phyloP scores from a whole-genome alignment of 37 sponge, comb jelly and placozoan species.

The Dysidea cf. avara region DNA sequence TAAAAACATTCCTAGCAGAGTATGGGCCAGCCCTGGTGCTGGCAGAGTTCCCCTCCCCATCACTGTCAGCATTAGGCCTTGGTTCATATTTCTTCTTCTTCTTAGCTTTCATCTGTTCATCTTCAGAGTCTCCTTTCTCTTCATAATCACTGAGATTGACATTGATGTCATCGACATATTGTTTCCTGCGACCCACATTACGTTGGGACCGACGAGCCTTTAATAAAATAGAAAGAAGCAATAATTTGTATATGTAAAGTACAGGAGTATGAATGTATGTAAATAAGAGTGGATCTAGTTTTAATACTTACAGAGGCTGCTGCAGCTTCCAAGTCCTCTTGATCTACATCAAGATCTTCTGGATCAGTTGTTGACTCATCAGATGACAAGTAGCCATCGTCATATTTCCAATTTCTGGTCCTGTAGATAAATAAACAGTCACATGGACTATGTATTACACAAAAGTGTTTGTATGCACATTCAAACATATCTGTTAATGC shows the following conservation, averaged over 20 bases:
- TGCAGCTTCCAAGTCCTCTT: not conserved
- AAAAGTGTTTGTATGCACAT: too few relatives aligned
- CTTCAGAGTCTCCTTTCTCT: conserved; percentile 51
- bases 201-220: conserved; percentile 73
- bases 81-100: too few relatives aligned
- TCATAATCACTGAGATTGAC: conserved; percentile 81
- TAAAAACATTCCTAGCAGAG: conserved; percentile 33
- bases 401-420: too few relatives aligned
- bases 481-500: too few relatives aligned
- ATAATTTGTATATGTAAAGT: not conserved
- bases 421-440: too few relatives aligned
- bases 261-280: too few relatives aligned
- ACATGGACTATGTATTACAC: too few relatives aligned
- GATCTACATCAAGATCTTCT: not conserved
- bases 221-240: too few relatives aligned
- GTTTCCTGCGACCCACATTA: conserved; percentile 75
- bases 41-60: not conserved
- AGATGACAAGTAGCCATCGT: too few relatives aligned
- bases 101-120: conserved; percentile 12
- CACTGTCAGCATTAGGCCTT: too few relatives aligned
- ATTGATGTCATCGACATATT: conserved; percentile 86
- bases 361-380: conserved; percentile 24
- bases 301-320: not conserved
- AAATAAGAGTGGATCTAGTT: not conserved
- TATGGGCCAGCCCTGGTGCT: conserved; percentile 1